Base-by-base conservation (phyloP, 2,113 vertebrate species). In the Heteronetta atricapilla region DNA sequence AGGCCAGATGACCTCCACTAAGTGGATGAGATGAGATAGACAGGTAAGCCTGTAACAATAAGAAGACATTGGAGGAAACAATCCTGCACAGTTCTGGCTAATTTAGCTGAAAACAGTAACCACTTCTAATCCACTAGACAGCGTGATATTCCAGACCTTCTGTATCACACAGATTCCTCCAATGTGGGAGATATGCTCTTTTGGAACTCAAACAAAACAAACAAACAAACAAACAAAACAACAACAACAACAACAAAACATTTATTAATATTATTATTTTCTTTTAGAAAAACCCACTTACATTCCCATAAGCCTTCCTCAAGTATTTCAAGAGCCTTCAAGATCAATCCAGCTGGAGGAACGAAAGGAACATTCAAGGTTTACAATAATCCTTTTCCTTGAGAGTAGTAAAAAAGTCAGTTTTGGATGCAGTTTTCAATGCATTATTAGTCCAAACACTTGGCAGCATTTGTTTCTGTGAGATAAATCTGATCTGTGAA, bases 401-500 rank as follows among this genome's bases (percentile, higher is more conserved):
- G 63, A 82, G 74, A 64, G 64, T 22, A 36, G 34, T 16, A 88
- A 55, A 83, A 90, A 76, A 34, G 48, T 87, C 59, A 56, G 52
- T 59, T 76, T 59, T 44, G 38, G 11, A 68, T 67, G 44, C n/a
- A 78, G 59, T 55, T 92, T 90, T 77, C 44, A 73, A 75, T 93
- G 46, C 33, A 83, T 94, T 83, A 91, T 83, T 91, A 82, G 72
- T 87, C 75, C 21, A 63, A 86, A 88, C 44, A 60, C 55, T 85
- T 86, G 55, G n/a, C 58, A 73, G 64, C 22, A 28, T 89, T 88
- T 80, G 25, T 70, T 87, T 92, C 52, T 67, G 36, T 74, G 74
- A 90, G 79, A 92, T 78, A 90, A 95, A 96, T 94, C 69, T 67
- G 60, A 94, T 22, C n/a, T 89, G 73, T 36, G 56, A 69, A 76